Conservation (phyloP, 64 coral and sea anemone genomes). For the Platygyra sinensis region DNA sequence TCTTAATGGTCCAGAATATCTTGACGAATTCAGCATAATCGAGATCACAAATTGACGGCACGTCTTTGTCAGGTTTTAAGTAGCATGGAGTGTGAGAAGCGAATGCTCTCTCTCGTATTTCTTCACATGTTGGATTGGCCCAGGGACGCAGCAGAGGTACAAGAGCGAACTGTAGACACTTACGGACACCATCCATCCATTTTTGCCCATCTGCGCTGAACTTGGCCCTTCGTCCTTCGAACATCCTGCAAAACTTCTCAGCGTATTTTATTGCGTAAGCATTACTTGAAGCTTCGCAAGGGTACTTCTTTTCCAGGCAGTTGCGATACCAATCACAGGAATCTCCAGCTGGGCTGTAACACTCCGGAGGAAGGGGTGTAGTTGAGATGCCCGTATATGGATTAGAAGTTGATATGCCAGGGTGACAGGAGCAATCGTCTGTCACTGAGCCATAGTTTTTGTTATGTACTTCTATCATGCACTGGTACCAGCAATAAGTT, state of each 20-base stretch:
- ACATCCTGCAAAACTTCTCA: conserved; percentile 51
- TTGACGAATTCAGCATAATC: background rate
- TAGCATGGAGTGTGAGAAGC: conserved; percentile 36
- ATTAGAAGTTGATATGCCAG: background rate
- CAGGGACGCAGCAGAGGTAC: conserved; percentile 16
- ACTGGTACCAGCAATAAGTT: conserved; percentile 64
- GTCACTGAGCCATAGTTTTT: conserved; percentile 12
- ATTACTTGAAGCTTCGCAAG: conserved; percentile 20
- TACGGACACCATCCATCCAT: conserved; percentile 39
- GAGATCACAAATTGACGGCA: conserved; percentile 14
- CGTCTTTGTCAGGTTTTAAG: background rate
- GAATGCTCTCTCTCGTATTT: conserved; percentile 21
- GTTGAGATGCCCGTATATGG: background rate
- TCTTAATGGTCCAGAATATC: conserved; percentile 46
- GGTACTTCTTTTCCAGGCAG: conserved; percentile 36
- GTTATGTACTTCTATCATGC: conserved; percentile 46
- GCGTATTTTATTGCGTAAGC: conserved; percentile 51
- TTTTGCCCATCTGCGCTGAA: conserved; percentile 21
- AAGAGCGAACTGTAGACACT: conserved; percentile 44
- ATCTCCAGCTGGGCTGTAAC: conserved; percentile 19
- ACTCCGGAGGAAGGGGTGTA: background rate
- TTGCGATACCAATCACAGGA: conserved; percentile 50
- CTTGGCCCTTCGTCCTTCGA: background rate
- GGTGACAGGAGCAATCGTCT: conserved; percentile 45
- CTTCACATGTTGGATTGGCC: background rate